phyloP scores from a whole-genome alignment of 2,113 vertebrate species.

The Serilophus lunatus region DNA sequence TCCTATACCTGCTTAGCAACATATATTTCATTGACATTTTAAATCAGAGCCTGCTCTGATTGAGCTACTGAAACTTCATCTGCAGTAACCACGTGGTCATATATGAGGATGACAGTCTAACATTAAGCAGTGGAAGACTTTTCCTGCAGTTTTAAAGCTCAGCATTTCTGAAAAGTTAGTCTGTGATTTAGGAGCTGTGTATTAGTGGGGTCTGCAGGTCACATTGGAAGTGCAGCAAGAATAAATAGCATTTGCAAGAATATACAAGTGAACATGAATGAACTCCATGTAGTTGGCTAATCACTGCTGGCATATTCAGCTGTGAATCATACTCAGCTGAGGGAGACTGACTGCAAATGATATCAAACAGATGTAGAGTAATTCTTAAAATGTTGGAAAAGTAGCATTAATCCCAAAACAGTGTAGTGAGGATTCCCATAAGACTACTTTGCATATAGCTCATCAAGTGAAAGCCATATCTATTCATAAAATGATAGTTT shows the following conservation, averaged over 20 bases:
- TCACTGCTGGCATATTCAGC: constrained; percentile 10
- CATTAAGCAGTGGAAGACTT: neutral
- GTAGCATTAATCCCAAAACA: constrained; percentile 26
- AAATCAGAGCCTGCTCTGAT: neutral
- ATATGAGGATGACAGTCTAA: neutral
- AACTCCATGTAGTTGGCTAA: neutral
- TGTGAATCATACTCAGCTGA: constrained; percentile 15
- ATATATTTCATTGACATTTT: neutral
- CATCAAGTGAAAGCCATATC: constrained; percentile 4
- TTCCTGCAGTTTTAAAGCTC: neutral
- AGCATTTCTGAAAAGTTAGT: constrained; percentile 13
- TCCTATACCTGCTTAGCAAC: neutral
- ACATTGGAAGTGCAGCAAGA: neutral
- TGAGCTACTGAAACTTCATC: neutral
- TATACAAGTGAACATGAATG: neutral
- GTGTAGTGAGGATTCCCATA: neutral
- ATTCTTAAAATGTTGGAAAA: neutral
- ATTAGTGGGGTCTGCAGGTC: neutral
- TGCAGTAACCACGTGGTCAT: neutral
- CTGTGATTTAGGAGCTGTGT: neutral
- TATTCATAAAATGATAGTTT: neutral
- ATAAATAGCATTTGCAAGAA: neutral
- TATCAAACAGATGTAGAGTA: neutral
- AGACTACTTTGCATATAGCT: constrained; percentile 3
- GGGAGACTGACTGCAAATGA: neutral